These are phyloP conservation scores for Aulostomus chinensis DNA, from an alignment of 2,797 vertebrate genomes.

Conservation along the genomic window DNA sequence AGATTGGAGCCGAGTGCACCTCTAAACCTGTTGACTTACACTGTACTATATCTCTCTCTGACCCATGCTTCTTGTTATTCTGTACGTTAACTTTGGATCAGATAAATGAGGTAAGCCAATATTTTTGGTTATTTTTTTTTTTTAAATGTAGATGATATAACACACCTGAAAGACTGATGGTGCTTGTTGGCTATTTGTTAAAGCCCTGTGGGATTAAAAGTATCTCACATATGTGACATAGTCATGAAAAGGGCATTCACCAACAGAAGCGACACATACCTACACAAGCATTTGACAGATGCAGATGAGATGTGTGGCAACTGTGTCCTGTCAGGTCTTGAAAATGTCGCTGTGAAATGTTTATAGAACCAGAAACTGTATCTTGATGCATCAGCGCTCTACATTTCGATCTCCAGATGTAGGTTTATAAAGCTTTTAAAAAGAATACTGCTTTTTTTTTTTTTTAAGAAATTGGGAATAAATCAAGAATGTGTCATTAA, in stretches of 20 bases:
- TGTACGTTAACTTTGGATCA: constrained; percentile 84
- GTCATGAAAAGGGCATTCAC: constrained; percentile 71
- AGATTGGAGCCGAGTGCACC: constrained; percentile 66
- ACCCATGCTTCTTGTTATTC: constrained; percentile 82
- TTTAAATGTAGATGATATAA: constrained; percentile 38
- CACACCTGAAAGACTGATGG: constrained; percentile 45
- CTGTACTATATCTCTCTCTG: constrained; percentile 81
- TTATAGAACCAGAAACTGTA: constrained; percentile 21
- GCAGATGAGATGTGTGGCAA: constrained; percentile 33
- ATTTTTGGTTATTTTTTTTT: constrained; percentile 79
- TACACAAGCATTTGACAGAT: constrained; percentile 44
- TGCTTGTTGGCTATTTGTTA: constrained; percentile 50
- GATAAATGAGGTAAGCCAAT: constrained; percentile 85
- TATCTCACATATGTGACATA: constrained; percentile 29
- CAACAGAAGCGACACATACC: constrained; percentile 44
- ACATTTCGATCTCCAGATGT: neutral
- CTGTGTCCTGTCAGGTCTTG: constrained; percentile 17
- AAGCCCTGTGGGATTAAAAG: constrained; percentile 39
- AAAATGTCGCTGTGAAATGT: constrained; percentile 25
- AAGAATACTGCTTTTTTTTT: too few relatives aligned
- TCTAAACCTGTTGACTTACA: constrained; percentile 78
- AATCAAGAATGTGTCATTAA: too few relatives aligned
- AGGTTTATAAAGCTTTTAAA: constrained; percentile 36
- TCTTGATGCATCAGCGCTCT: constrained; percentile 8
- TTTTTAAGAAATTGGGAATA: too few relatives aligned